Evolutionary conservation across 64 coral and sea anemone species (phyloP).

Genomic region (Pocillopora damicornis): DNA sequence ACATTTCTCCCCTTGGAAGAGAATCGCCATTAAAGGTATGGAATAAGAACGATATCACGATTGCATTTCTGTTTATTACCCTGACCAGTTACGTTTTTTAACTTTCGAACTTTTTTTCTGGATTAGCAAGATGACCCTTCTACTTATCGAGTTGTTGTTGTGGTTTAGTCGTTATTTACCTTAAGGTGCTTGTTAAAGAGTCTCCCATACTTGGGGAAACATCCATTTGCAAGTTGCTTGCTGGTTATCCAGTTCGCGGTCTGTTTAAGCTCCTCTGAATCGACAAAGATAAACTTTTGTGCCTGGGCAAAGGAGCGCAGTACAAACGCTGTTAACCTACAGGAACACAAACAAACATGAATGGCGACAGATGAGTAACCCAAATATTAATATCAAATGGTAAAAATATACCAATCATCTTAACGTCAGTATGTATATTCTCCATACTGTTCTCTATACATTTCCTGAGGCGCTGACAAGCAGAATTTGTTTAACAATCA

Average conservation of each 20-base stretch:
- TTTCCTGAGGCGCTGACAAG: too few species aligned
- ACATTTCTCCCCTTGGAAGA: not conserved
- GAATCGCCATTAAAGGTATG: too few species aligned
- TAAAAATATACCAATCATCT: not conserved
- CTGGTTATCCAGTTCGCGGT: constrained; percentile 64
- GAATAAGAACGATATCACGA: too few species aligned
- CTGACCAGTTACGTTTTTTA: too few species aligned
- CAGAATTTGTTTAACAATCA: too few species aligned
- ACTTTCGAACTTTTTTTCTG: too few species aligned
- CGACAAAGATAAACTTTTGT: constrained; percentile 71
- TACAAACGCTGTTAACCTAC: constrained; percentile 96
- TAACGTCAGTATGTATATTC: too few species aligned
- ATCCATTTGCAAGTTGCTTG: constrained; percentile 66
- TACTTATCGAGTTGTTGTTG: too few species aligned
- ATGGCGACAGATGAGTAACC: not conserved
- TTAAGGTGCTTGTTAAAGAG: constrained; percentile 72
- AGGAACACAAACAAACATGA: not conserved
- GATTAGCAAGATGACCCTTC: too few species aligned
- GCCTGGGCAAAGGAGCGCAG: constrained; percentile 91
- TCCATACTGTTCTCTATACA: too few species aligned
- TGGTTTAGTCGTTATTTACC: constrained; percentile 14
- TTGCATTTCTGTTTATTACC: too few species aligned
- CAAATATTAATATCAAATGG: not conserved
- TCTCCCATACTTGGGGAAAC: constrained; percentile 68
- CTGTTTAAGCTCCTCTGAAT: constrained; percentile 49